These are phyloP conservation scores for Aethes cnicana DNA, from an alignment of 2,888 invertebrate species.

Conservation along the genomic window DNA sequence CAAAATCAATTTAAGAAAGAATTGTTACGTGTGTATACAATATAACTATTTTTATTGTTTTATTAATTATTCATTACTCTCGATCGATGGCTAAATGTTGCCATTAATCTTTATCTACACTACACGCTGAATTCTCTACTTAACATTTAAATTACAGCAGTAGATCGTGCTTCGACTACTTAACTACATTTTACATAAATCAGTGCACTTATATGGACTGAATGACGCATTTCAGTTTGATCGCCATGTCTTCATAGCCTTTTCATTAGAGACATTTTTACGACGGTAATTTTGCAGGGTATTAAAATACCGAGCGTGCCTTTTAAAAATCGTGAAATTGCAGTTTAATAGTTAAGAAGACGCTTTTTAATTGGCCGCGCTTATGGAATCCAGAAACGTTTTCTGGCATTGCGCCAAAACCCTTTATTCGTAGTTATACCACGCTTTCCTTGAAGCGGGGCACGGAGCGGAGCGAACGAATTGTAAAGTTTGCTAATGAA, in stretches of 20 bases:
- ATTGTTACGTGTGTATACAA: too few species aligned
- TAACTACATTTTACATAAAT: conserved; percentile 28
- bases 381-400: conserved; percentile 22
- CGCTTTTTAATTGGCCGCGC: conserved; percentile 26
- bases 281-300: neutral
- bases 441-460: conserved; percentile 1
- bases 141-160: conserved; percentile 25
- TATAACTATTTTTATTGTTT: too few species aligned
- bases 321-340: conserved; percentile 16
- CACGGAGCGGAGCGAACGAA: conserved; percentile 3
- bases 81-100: conserved; percentile 1
- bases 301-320: conserved; percentile 2
- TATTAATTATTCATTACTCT: too few species aligned
- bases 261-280: conserved; percentile 1
- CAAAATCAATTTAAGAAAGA: too few species aligned
- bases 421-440: conserved; percentile 9
- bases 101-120: conserved; percentile 20
- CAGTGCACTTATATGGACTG: conserved; percentile 34
- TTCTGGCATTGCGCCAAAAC: conserved; percentile 22
- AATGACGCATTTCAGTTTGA: conserved; percentile 35
- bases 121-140: conserved; percentile 23
- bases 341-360: conserved; percentile 15
- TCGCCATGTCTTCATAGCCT: conserved; percentile 32
- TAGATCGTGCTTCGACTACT: conserved; percentile 19
- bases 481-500: conserved; percentile 21